Base-by-base conservation (phyloP, 2,888 invertebrate species). In the Willowsia nigromaculata region DNA sequence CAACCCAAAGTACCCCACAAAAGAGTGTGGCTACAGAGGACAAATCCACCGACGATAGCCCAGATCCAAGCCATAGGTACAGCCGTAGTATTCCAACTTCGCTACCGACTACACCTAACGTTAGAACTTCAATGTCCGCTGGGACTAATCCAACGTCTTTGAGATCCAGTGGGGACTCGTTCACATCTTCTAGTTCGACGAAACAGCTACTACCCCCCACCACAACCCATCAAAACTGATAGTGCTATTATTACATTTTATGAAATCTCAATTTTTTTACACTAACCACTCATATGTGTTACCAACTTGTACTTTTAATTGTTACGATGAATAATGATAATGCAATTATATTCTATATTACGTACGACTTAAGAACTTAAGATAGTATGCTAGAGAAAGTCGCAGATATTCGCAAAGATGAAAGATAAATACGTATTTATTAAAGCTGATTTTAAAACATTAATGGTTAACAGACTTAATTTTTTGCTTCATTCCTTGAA, bases 101-200 rank as follows among this genome's bases (percentile, higher is more conserved):
- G 1, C 81, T 92, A 30, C 92, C 92, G 56, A 86, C 89, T 13
- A 92, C 92, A 15, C 93, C 93, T 7, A 92, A 92, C 59, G 88
- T 85, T 5, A 56, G 91, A 47, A 71, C 88, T n/a, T 90, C 91
- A 18, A 89, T 86, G 53, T 90, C 92, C 40, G 91, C 91, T 33
- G 91, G 90, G 50, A 90, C 92, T 5, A 92, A 92, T 68, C 90
- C 92, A n/a, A 92, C 92, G 1, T 93, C 92, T 25, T 90, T 92
- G 62, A 95, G 97, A 74, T 97, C 97, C 90, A 97, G 97, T 89
- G 96, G 96, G 86, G 97, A 97, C 93, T 97, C 97, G 93, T 97
- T 96, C 94, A 96, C 96, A 93, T 97, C 97, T 7, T 96, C 96
- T 85, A 96, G 96, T n/a, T 97, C 97, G 65, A 96, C 97, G 3